Percentiles rank a stretch among this genome's conserved stretches.
Evolutionary conservation across 2,797 vertebrate species (phyloP).

Genomic region (Simalia tracyae): DNA sequence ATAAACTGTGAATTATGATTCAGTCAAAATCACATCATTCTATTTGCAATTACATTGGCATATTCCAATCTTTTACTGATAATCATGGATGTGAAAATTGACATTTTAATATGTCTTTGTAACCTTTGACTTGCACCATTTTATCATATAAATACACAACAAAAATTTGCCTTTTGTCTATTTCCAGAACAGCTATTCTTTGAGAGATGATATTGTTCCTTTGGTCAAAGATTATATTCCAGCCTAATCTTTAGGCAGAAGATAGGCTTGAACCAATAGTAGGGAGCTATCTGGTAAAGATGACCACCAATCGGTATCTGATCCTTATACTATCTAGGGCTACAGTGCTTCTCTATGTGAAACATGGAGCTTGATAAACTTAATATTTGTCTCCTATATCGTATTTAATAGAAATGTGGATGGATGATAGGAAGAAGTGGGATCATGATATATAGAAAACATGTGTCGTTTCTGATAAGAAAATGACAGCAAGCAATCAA

Average conservation of each 20-base stretch:
- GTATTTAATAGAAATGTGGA: constrained; percentile 23
- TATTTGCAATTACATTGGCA: not conserved
- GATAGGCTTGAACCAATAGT: not conserved
- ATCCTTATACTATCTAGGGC: not conserved
- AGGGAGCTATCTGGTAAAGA: constrained; percentile 31
- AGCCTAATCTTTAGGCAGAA: constrained; percentile 14
- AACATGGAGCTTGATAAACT: not conserved
- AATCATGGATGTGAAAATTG: not conserved
- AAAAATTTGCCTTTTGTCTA: not conserved
- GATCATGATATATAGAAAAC: not conserved
- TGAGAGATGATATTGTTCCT: not conserved
- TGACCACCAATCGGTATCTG: constrained; percentile 18
- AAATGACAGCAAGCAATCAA: constrained; percentile 8
- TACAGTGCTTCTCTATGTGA: not conserved
- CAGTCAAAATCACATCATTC: not conserved
- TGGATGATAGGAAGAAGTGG: not conserved
- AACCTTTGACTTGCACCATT: not conserved
- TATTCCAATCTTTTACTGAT: not conserved
- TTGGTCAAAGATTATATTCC: not conserved
- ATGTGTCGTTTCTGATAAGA: not conserved
- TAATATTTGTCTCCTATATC: not conserved
- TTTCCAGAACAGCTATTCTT: not conserved
- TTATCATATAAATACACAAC: not conserved
- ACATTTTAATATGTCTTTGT: not conserved
- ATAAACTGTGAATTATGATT: not conserved